These are phyloP conservation scores for Tryphoninae sp. DNA, from an alignment of 2,888 invertebrate species.

Conservation along the genomic window DNA sequence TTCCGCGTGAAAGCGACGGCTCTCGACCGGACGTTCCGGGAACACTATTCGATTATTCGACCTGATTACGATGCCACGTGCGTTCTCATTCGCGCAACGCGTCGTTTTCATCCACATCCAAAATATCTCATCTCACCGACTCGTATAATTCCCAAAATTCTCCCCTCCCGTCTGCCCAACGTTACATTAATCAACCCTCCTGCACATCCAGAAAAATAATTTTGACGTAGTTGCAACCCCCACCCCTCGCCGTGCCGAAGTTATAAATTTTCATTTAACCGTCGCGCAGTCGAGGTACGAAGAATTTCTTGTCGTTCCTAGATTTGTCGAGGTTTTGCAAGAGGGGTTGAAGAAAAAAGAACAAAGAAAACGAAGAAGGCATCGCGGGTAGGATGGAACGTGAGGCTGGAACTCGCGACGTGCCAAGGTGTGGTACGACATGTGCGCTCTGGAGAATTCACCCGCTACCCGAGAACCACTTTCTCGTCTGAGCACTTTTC, in stretches of 20 bases:
- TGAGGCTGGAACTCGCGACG: conserved; percentile 41
- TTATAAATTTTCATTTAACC: conserved; percentile 46
- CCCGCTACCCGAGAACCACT: conserved; percentile 25
- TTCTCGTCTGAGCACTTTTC: conserved; percentile 16
- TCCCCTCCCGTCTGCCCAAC: not conserved
- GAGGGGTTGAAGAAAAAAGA: not conserved
- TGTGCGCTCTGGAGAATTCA: not conserved
- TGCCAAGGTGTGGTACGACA: conserved; percentile 1
- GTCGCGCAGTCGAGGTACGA: not conserved
- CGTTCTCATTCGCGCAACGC: too few species aligned
- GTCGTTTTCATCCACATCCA: too few species aligned
- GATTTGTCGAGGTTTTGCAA: conserved; percentile 26
- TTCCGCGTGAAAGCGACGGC: conserved; percentile 30
- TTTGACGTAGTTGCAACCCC: conserved; percentile 25
- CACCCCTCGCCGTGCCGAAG: not conserved
- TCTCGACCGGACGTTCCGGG: conserved; percentile 40
- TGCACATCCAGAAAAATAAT: not conserved
- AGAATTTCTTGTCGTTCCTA: conserved; percentile 22
- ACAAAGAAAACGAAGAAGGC: too few species aligned
- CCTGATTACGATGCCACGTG: not conserved
- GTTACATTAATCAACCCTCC: not conserved
- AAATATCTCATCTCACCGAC: not conserved
- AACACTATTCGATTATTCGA: conserved; percentile 63
- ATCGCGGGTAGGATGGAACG: conserved; percentile 14
- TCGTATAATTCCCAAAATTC: not conserved